Evolutionary conservation across 2,797 vertebrate species (phyloP).

Genomic region (Bovichtus diacanthus): DNA sequence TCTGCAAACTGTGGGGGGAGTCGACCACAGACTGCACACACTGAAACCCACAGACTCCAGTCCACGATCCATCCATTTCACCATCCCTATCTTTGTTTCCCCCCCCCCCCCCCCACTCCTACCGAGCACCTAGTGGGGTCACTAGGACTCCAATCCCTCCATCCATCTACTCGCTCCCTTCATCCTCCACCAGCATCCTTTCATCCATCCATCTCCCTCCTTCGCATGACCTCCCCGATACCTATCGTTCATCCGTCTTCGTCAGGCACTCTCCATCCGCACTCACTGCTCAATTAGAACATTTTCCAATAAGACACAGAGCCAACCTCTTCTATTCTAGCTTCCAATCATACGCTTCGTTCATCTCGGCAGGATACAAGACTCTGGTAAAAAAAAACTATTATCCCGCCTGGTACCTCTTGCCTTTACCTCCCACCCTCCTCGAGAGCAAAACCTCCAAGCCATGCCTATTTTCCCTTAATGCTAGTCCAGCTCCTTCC

Average conservation of each 20-base stretch:
- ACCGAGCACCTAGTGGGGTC: slow-evolving; percentile 48
- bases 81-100: slow-evolving; percentile 55
- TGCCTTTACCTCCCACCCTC: slow-evolving; percentile 54
- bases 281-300: slow-evolving; percentile 45
- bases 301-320: slow-evolving; percentile 32
- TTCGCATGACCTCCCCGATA: slow-evolving; percentile 46
- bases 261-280: slow-evolving; percentile 23
- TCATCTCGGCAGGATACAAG: slow-evolving; percentile 39
- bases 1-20: slow-evolving; percentile 66
- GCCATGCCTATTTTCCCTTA: slow-evolving; percentile 61
- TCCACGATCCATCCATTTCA: slow-evolving; percentile 64
- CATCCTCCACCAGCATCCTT: slow-evolving; percentile 46
- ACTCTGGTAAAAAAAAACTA: slow-evolving; percentile 47
- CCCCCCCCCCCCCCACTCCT: slow-evolving; percentile 12
- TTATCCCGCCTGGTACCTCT: slow-evolving; percentile 62
- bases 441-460: slow-evolving; percentile 48
- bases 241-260: slow-evolving; percentile 37
- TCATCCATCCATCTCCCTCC: slow-evolving; percentile 41
- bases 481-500: slow-evolving; percentile 68
- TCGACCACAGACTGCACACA: slow-evolving; percentile 72
- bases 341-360: slow-evolving; percentile 2
- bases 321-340: slow-evolving; percentile 13
- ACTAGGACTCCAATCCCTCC: slow-evolving; percentile 28
- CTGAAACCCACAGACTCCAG: slow-evolving; percentile 76
- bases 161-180: slow-evolving; percentile 50